phyloP scores from a whole-genome alignment of 1,140 invertebrate genomes.

The Aethina tumida region DNA sequence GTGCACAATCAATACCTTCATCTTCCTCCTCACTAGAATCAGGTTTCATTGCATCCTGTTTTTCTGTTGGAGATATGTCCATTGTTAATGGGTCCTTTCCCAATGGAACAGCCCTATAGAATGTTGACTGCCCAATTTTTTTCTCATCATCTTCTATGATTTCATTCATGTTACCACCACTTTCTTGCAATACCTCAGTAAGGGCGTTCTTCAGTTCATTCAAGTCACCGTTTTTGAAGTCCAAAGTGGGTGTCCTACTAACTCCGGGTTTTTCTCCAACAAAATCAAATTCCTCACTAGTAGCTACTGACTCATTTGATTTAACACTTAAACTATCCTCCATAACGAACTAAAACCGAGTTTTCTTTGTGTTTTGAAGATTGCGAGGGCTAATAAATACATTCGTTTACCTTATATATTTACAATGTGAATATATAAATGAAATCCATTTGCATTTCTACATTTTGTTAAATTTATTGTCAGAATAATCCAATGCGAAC shows the following conservation, averaged over 20 bases:
- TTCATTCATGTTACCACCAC: slow-evolving; percentile 29
- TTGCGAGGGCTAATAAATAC: too few relatives aligned
- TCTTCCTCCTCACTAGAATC: slow-evolving; percentile 46
- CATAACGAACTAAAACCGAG: slow-evolving; percentile 43
- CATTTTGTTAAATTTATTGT: too few relatives aligned
- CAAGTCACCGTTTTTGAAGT: slow-evolving; percentile 63
- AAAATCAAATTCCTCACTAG: slow-evolving; percentile 78
- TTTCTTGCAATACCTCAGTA: slow-evolving; percentile 55
- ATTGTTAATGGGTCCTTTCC: slow-evolving; percentile 30
- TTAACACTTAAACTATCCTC: slow-evolving; percentile 68
- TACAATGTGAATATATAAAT: too few relatives aligned
- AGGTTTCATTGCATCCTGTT: slow-evolving; percentile 66
- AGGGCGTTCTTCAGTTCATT: slow-evolving; percentile 64
- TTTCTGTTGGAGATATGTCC: slow-evolving; percentile 49
- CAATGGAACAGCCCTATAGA: slow-evolving; percentile 37
- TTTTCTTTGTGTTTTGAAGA: too few relatives aligned
- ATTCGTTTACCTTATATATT: too few relatives aligned
- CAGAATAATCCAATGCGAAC: too few relatives aligned
- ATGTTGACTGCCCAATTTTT: slow-evolving; percentile 38
- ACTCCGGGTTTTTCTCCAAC: slow-evolving; percentile 50
- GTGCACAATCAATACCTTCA: slow-evolving; percentile 31
- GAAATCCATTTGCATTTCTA: too few relatives aligned
- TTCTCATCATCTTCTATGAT: slow-evolving; percentile 19
- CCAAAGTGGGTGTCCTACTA: slow-evolving; percentile 53
- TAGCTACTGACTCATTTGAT: slow-evolving; percentile 72